Conservation (phyloP, 1,140 invertebrate species). For the Diachasma alloeum region DNA sequence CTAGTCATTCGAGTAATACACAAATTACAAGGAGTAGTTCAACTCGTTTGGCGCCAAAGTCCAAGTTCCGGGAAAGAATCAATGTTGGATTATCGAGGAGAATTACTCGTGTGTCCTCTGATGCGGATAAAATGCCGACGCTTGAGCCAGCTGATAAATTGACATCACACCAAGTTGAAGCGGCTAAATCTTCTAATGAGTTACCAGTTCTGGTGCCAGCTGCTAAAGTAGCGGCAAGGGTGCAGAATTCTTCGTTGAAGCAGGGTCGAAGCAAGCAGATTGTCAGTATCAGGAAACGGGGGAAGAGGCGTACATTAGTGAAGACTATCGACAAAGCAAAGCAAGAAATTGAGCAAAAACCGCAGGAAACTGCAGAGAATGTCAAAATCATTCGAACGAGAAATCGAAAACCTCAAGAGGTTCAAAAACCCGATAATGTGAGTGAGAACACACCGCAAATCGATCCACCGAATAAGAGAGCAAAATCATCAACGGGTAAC, state of each 20-base stretch:
- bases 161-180: conserved; percentile 18
- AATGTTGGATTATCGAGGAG: conserved; percentile 31
- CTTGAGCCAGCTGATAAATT: conserved; percentile 38
- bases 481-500: not conserved
- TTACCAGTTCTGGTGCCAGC: conserved; percentile 42
- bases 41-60: conserved; percentile 20
- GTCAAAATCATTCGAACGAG: not conserved
- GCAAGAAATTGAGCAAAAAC: not conserved
- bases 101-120: conserved; percentile 38
- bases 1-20: not conserved
- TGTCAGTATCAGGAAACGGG: not conserved
- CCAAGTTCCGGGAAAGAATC: conserved; percentile 18
- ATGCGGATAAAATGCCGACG: conserved; percentile 50
- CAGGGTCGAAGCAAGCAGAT: not conserved
- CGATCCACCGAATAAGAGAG: not conserved
- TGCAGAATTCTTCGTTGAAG: not conserved
- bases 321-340: not conserved
- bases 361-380: no score
- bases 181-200: conserved; percentile 36
- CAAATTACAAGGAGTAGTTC: not conserved
- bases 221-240: not conserved
- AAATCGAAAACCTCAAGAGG: conserved; percentile 21
- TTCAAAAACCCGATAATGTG: conserved; percentile 16
- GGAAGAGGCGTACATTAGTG: not conserved
- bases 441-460: not conserved